Evolutionary conservation across 2,888 invertebrate species (phyloP).

Genomic region (Subacronicta megacephala): DNA sequence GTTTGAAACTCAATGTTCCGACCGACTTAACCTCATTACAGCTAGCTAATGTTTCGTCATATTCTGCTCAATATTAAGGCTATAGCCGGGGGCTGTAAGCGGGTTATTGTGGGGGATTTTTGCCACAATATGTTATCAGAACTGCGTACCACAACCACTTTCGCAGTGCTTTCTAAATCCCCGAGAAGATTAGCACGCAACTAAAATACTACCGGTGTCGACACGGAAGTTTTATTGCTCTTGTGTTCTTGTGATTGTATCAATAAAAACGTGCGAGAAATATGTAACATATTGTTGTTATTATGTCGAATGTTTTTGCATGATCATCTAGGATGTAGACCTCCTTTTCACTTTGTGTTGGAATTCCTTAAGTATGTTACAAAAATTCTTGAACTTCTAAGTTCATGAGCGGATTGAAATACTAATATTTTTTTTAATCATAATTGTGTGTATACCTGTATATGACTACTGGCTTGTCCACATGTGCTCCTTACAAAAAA

Average conservation of each 20-base stretch:
- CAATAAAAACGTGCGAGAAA: conserved; percentile 41
- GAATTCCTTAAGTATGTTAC: not conserved
- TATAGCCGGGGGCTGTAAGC: conserved; percentile 65
- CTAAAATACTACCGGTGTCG: conserved; percentile 59
- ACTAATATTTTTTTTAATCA: no score
- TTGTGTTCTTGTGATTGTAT: conserved; percentile 51
- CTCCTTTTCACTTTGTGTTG: conserved; percentile 17
- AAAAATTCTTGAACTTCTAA: not conserved
- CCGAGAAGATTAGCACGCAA: conserved; percentile 75
- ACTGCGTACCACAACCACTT: conserved; percentile 72
- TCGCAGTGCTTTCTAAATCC: conserved; percentile 82
- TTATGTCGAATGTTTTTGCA: conserved; percentile 20
- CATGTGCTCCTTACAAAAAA: not conserved
- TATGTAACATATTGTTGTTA: conserved; percentile 46
- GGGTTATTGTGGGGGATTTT: conserved; percentile 76
- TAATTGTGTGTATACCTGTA: no score
- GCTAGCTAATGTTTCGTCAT: conserved; percentile 48
- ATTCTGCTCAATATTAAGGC: conserved; percentile 48
- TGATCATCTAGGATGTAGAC: conserved; percentile 31
- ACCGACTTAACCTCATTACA: conserved; percentile 43
- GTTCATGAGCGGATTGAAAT: not conserved
- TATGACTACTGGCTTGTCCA: not conserved
- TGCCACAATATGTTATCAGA: conserved; percentile 77
- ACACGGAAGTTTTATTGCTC: conserved; percentile 56
- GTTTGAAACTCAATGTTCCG: conserved; percentile 44